These are phyloP conservation scores for Drosophila nigricruria DNA, from an alignment of 2,888 invertebrate species.

Conservation along the genomic window DNA sequence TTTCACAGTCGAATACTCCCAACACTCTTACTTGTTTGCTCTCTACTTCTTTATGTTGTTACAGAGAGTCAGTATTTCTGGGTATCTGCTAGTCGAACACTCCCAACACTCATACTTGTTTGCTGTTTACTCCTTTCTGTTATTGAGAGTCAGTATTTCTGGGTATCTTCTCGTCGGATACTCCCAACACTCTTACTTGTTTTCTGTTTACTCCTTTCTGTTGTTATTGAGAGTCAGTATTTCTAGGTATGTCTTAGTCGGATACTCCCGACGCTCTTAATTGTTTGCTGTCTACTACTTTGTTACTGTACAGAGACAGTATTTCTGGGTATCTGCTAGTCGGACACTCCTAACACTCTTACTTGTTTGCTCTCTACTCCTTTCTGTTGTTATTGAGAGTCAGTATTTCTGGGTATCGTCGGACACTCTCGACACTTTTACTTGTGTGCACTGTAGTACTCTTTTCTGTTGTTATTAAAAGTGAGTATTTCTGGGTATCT, in stretches of 20 bases:
- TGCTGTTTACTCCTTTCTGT: neutral
- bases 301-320: too few species aligned
- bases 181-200: neutral
- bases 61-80: neutral
- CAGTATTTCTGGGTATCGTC: neutral
- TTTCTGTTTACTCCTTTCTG: neutral
- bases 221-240: neutral
- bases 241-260: too few species aligned
- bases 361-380: neutral
- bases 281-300: too few species aligned
- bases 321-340: neutral
- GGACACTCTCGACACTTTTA: too few species aligned
- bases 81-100: neutral
- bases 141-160: neutral
- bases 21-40: neutral
- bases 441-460: too few species aligned
- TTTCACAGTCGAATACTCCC: neutral
- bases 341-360: too few species aligned
- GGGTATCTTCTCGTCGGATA: neutral
- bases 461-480: neutral
- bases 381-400: neutral
- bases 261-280: too few species aligned
- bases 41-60: neutral
- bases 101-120: neutral
- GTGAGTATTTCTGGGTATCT: neutral